Evolutionary conservation across 2,888 invertebrate species (phyloP), one percentile per base, ranked within the genome.

Genomic region (Pyralis farinalis): DNA sequence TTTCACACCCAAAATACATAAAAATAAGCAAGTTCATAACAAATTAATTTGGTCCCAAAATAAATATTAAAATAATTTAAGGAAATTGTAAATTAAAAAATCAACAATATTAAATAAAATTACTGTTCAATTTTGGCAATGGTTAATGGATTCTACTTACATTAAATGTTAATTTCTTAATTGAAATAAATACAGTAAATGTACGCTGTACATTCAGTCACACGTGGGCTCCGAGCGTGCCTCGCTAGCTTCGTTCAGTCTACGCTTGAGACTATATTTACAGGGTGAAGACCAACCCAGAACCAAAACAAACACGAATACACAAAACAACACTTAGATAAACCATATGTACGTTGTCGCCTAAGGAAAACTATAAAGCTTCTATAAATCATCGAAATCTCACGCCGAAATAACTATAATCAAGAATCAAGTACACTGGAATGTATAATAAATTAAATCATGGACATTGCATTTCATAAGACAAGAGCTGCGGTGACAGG

Each of bases 1-100:
- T 76, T 76, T 74, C 73, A 71, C 85, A 83, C 76, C 75, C 71
- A 75, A 80, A n/a, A 81, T 83, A 81, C 79, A 78, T 80, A 83
- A 87, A 39, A 60, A 75, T 67, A 68, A 70, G 78, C 64, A 82
- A 78, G 75, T 73, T 81, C 68, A 77, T 76, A 87, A 88, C 87
- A 88, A 88, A 87, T 84, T 84, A 85, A 85, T 88, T 90, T 90
- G 85, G 84, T 90, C 89, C 87, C 88, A 73, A 87, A 86, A 89
- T 87, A 86, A 87, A 86, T 86, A 82, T 79, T 70, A 65, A 79
- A 79, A 85, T 79, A 82, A 80, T 79, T 77, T 82, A 81, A 81
- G 61, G 68, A 72, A 78, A 76, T 71, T 64, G 66, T 71, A 75
- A 76, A 68, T 66, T 65, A 71, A 77, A 69, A 75, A 81, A 82